These are phyloP conservation scores for Amaurobius ferox DNA, from an alignment of 2,888 invertebrate species.

Conservation along the genomic window DNA sequence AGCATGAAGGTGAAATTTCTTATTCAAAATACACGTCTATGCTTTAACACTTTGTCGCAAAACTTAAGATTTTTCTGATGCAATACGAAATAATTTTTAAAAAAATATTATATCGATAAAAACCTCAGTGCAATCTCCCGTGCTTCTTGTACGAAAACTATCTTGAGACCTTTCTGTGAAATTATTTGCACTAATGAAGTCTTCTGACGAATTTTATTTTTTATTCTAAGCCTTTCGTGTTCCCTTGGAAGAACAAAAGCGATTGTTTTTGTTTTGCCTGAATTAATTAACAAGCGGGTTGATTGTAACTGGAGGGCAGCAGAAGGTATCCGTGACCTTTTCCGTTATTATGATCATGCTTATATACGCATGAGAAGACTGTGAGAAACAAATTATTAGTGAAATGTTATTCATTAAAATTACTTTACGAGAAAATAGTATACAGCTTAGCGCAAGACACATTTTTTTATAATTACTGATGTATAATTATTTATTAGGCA, in stretches of 20 bases:
- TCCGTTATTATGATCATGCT: conserved; percentile 17
- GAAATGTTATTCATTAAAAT: conserved; percentile 19
- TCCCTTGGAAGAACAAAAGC: conserved; percentile 16
- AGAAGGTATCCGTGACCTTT: not conserved
- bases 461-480: not conserved
- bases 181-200: conserved; percentile 42
- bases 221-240: conserved; percentile 26
- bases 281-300: conserved; percentile 54
- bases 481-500: not conserved
- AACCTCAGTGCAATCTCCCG: too few relatives aligned
- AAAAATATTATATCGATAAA: too few relatives aligned
- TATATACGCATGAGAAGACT: conserved; percentile 2
- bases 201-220: conserved; percentile 38
- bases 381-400: not conserved
- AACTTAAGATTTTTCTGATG: too few relatives aligned
- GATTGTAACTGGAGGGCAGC: conserved; percentile 28
- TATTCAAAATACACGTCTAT: too few relatives aligned
- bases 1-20: too few relatives aligned
- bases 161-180: conserved; percentile 31
- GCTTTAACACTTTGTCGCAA: too few relatives aligned
- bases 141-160: not conserved
- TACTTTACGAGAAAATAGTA: not conserved
- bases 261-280: conserved; percentile 30
- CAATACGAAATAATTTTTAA: too few relatives aligned
- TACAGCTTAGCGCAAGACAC: too few relatives aligned